These are phyloP conservation scores for Mercenaria mercenaria DNA, from an alignment of 1,140 invertebrate genomes.

Conservation along the genomic window DNA sequence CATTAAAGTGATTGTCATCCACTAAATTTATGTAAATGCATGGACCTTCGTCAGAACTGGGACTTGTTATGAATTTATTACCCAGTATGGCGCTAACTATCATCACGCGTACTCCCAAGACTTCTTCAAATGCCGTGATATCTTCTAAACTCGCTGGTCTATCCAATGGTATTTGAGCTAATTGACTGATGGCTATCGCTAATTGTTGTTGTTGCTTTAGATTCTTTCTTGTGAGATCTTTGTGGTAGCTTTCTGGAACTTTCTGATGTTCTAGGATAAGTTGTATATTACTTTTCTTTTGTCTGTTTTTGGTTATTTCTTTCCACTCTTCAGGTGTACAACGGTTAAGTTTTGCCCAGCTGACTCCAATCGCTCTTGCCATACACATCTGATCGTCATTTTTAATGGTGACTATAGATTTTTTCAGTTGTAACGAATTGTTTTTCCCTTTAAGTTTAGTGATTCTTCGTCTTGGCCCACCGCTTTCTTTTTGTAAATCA, in stretches of 20 bases:
- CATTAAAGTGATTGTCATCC: slow-evolving; percentile 25
- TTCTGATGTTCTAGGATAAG: too few species aligned
- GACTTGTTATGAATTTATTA: slow-evolving; percentile 5
- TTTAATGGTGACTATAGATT: background rate
- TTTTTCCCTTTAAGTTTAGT: too few species aligned
- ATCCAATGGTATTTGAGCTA: background rate
- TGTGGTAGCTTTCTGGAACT: too few species aligned
- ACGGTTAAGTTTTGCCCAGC: too few species aligned
- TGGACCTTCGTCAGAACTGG: background rate
- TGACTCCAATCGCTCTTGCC: too few species aligned
- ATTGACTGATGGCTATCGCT: background rate
- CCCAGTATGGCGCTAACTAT: slow-evolving; percentile 6
- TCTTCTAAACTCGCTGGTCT: background rate
- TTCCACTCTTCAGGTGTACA: too few species aligned
- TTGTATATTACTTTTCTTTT: too few species aligned
- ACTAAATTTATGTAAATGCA: slow-evolving; percentile 12
- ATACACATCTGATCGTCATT: too few species aligned
- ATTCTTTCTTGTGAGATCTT: too few species aligned
- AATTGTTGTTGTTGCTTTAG: background rate
- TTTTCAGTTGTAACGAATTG: too few species aligned
- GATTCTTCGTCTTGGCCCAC: too few species aligned
- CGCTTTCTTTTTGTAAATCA: background rate
- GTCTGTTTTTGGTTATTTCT: too few species aligned
- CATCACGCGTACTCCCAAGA: background rate
- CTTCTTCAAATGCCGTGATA: background rate